A percentile compares a stretch with the other conserved stretches of the same genome.
phyloP scores from a whole-genome alignment of 1,140 invertebrate species.

The Geopemphigus sp. region DNA sequence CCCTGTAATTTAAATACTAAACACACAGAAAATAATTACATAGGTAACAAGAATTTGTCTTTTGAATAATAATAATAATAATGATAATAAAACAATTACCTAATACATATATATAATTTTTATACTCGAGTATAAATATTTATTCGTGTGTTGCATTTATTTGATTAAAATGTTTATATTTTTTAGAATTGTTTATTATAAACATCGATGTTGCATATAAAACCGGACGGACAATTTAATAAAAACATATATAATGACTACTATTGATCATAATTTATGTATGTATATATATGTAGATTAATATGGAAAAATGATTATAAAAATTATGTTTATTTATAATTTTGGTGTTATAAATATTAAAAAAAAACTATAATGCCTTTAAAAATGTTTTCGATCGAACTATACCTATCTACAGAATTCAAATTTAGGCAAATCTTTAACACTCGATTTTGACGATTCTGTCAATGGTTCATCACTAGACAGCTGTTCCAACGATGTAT shows the following conservation, averaged over 20 bases:
- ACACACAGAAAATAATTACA: constrained; percentile 41
- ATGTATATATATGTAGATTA: too few relatives aligned
- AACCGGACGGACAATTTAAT: constrained; percentile 33
- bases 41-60: constrained; percentile 40
- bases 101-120: constrained; percentile 2
- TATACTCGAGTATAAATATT: neutral
- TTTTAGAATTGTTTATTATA: constrained; percentile 16
- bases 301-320: constrained; percentile 19
- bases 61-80: constrained; percentile 15
- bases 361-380: constrained; percentile 25
- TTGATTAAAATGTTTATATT: neutral
- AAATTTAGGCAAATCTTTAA: constrained; percentile 7
- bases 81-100: neutral
- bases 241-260: constrained; percentile 6
- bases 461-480: neutral
- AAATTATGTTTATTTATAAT: constrained; percentile 6
- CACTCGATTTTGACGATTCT: neutral
- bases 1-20: constrained; percentile 47
- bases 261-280: constrained; percentile 29
- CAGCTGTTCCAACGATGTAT: neutral
- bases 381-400: neutral
- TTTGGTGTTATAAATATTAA: constrained; percentile 23
- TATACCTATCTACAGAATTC: constrained; percentile 40
- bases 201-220: constrained; percentile 26
- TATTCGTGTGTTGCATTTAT: constrained; percentile 15